Evolutionary conservation across 1,140 invertebrate genomes (phyloP).

Genomic region (Camponotus vicinus): DNA sequence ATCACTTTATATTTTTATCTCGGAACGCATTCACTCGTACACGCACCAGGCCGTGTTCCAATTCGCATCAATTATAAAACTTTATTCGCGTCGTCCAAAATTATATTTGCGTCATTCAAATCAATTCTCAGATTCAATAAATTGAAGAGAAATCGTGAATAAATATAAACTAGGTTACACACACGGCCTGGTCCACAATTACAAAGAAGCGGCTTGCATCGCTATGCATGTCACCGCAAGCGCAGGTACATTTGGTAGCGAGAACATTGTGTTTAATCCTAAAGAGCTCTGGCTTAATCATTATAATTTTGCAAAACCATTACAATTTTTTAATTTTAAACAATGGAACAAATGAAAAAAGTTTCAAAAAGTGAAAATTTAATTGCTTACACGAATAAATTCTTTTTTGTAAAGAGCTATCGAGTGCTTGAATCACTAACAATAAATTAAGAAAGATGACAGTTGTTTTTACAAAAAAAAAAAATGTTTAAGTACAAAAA

Average conservation of each 20-base stretch:
- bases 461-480: neutral
- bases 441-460: neutral
- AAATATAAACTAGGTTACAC: conserved; percentile 70
- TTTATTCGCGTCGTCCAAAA: conserved; percentile 7
- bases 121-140: conserved; percentile 30
- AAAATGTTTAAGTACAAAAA: neutral
- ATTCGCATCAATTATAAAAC: conserved; percentile 70
- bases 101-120: conserved; percentile 44
- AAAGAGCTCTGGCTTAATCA: conserved; percentile 17
- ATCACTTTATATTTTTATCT: conserved; percentile 6
- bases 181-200: conserved; percentile 54
- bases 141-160: conserved; percentile 9
- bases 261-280: conserved; percentile 51
- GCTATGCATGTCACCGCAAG: conserved; percentile 38
- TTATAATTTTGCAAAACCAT: neutral
- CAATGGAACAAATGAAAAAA: neutral
- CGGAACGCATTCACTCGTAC: conserved; percentile 31
- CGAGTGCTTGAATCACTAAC: neutral
- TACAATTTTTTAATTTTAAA: neutral
- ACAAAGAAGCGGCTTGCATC: conserved; percentile 47
- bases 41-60: conserved; percentile 77
- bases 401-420: neutral
- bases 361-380: neutral
- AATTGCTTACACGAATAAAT: neutral
- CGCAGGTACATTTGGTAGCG: conserved; percentile 73